Base-by-base conservation (phyloP, 92 coral and sea anemone genomes). In the Virgularia gustaviana region DNA sequence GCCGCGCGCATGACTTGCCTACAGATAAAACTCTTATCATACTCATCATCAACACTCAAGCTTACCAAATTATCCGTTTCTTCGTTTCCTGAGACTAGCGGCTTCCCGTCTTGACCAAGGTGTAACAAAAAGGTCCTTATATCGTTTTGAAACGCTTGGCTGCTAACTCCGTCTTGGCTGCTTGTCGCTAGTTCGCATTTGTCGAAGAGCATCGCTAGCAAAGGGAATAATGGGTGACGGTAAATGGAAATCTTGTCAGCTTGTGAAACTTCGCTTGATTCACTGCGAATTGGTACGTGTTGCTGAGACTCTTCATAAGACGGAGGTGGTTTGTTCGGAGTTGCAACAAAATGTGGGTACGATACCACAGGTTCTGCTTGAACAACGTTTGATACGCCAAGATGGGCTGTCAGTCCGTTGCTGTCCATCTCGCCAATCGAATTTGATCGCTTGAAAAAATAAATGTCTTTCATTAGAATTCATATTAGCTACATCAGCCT, bases 151-250 rank as follows among this genome's bases (percentile, higher is more conserved):
- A 94, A 94, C 52, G 88, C 63, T 33, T 80, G 87, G 4, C 94
- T 83, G 44, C 90, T 88, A 34, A 95, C 87, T 12, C 90, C 88
- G 20, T 94, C 99, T 49, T 89, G 85, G 8, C 95, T 94, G 52
- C 82, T 89, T n/a, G 99, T 94, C 42, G 99, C 87, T 57, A 85
- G 88, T 71, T 94, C 99, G 85, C 99, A 94, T 70, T 94, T 94
- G 36, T 94, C 99, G 72, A 94, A 88, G 81, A 94, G 49, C 91
- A 86, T 89, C 1, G 96, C 96, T 5, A 94, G 88, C 53, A 94
- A 75, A 57, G 99, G 96, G 75, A 94, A 87, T 65, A 94, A 78
- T 16, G 99, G 99, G 78, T 94, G 99, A 28, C 95, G 94, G 71
- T 94, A 94, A 67, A 94, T 94, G 3, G 90, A 87, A 43, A 80